Evolutionary conservation across 2,888 invertebrate genomes (phyloP), one percentile per base, ranked within the genome.

Genomic region (Ophion costatus): DNA sequence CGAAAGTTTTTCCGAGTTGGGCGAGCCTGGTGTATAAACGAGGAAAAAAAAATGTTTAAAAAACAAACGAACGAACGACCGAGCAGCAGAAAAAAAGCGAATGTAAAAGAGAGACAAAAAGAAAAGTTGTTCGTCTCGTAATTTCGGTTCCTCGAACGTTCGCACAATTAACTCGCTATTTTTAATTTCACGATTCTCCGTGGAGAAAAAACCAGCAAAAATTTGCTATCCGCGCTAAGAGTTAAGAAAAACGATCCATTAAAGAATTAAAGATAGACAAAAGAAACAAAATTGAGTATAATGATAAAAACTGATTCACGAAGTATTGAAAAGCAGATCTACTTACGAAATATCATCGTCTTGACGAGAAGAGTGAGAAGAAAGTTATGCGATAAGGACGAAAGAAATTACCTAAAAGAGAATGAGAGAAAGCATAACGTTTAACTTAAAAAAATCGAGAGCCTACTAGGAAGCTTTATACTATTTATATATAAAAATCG

Each of bases 381-480:
- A 66, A 57, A 10, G 11, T 45, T 45, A 14, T 45, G 45, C 75
- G 79, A 57, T 79, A 76, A 82, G 69, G 63, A 80, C 73, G 82
- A 84, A 82, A 85, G 82, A 85, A 78, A 80, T 85, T 83, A 83
- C 79, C 76, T 79, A 70, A 83, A 76, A 77, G 67, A 85, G 56
- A 84, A 83, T 76, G 69, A 87, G 66, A 87, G 84, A 87, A 88
- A 88, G 73, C 87, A 88, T 88, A 89, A 89, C 84, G 88, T 90
- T 89, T 88, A 75, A 80, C 84, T 88, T 82, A 85, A 74, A 77
- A 83, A 88, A 87, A 90, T 90, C 88, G 88, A 90, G 88, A 90
- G 91, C 91, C 91, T 91, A 90, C 89, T 91, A 91, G 91, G 90
- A 90, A 91, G 90, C 91, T 91, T 91, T 91, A 89, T 91, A 91